Conservation (phyloP, 2,888 invertebrate species). For the Caenorhabditis uteleia region DNA sequence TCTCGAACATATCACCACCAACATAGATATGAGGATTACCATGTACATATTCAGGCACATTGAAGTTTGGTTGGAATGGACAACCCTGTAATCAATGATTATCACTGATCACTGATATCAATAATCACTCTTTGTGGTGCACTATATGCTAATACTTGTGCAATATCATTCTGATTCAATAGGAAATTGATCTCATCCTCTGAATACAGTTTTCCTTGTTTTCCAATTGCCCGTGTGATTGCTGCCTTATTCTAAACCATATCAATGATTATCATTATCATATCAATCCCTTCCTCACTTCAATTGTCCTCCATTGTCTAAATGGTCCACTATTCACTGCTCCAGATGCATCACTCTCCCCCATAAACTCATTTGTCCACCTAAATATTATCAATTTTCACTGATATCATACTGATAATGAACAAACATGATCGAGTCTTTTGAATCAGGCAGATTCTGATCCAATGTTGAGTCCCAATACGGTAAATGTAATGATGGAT, state of each 20-base stretch:
- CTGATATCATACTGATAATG: background rate
- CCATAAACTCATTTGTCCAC: slow-evolving; percentile 56
- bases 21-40: slow-evolving; percentile 68
- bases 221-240: slow-evolving; percentile 53
- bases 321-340: slow-evolving; percentile 68
- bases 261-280: background rate
- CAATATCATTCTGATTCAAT: slow-evolving; percentile 44
- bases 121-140: slow-evolving; percentile 50
- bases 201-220: slow-evolving; percentile 49
- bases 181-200: slow-evolving; percentile 50
- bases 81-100: slow-evolving; percentile 26
- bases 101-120: no score
- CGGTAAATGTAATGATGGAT: slow-evolving; percentile 69
- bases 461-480: slow-evolving; percentile 71
- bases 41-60: slow-evolving; percentile 59
- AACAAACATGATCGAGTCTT: slow-evolving; percentile 49
- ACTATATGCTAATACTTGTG: slow-evolving; percentile 57
- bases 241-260: slow-evolving; percentile 38
- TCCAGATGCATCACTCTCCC: slow-evolving; percentile 53
- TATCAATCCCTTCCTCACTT: no score
- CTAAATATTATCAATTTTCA: no score
- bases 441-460: slow-evolving; percentile 62
- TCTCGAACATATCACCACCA: slow-evolving; percentile 69
- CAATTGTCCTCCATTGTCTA: slow-evolving; percentile 64
- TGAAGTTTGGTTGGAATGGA: slow-evolving; percentile 51